These are phyloP conservation scores for Gouania willdenowi DNA, from an alignment of 2,797 vertebrate genomes.

Conservation along the genomic window DNA sequence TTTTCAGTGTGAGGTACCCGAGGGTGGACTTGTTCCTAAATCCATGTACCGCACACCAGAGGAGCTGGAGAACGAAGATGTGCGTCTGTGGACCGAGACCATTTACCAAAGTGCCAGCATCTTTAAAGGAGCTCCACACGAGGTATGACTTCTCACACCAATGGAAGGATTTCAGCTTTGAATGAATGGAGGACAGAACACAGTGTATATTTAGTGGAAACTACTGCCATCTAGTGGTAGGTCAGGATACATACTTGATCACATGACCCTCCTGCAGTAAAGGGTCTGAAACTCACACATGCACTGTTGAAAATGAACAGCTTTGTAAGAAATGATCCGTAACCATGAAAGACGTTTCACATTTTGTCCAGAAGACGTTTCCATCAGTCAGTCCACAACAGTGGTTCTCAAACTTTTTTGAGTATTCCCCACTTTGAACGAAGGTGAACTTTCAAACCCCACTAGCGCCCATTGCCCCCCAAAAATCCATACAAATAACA, in stretches of 20 bases:
- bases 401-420: no score
- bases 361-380: no score
- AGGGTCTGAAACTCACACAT: background rate
- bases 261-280: background rate
- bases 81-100: conserved; percentile 94
- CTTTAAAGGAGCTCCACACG: conserved; percentile 95
- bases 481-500: no score
- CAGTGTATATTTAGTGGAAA: background rate
- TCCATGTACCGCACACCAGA: conserved; percentile 94
- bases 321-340: no score
- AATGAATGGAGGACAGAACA: conserved; percentile 13
- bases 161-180: background rate
- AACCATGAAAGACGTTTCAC: no score
- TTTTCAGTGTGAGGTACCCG: conserved; percentile 95
- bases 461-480: no score
- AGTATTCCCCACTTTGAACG: no score
- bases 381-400: no score
- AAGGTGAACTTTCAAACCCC: no score
- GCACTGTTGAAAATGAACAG: background rate
- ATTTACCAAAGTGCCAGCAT: conserved; percentile 98
- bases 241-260: background rate
- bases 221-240: conserved; percentile 53
- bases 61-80: conserved; percentile 92
- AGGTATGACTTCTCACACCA: conserved; percentile 73
- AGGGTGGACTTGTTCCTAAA: conserved; percentile 95